A percentile compares a stretch with the other conserved stretches of the same genome.
phyloP scores from a whole-genome alignment of 2,113 vertebrate species.

The Sarotherodon lohbergeri region DNA sequence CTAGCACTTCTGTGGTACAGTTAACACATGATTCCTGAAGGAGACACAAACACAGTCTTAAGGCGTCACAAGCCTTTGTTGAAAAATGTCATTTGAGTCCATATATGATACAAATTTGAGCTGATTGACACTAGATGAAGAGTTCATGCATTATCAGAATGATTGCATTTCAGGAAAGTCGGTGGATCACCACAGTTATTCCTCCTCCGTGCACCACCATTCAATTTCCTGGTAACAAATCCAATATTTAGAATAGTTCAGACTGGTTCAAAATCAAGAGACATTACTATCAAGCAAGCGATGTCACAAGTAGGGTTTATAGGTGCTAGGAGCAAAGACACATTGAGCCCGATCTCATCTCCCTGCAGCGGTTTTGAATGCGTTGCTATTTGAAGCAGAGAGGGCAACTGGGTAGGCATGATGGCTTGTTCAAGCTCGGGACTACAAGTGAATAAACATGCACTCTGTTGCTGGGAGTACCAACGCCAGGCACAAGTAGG shows the following conservation, averaged over 20 bases:
- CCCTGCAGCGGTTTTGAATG: not conserved
- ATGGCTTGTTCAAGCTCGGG: conserved; percentile 57
- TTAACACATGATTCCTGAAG: not conserved
- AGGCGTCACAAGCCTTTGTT: not conserved
- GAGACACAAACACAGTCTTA: not conserved
- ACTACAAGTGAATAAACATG: conserved; percentile 58
- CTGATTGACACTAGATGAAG: not conserved
- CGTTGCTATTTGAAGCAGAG: not conserved
- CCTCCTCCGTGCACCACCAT: not conserved
- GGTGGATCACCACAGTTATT: not conserved
- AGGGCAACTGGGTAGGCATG: not conserved
- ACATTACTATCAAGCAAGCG: not conserved
- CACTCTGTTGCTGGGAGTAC: conserved; percentile 35
- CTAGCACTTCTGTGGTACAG: not conserved
- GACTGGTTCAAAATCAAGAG: not conserved
- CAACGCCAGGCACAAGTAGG: conserved; percentile 8
- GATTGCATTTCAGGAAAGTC: not conserved
- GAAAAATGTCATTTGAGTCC: not conserved
- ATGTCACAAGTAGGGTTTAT: not conserved
- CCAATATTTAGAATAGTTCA: not conserved
- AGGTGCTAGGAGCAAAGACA: not conserved
- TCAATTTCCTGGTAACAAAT: not conserved
- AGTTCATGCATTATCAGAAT: not conserved
- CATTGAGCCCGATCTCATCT: not conserved
- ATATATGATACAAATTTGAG: not conserved